Conservation (phyloP, 2,888 invertebrate genomes). For the Drosophila emarginata region DNA sequence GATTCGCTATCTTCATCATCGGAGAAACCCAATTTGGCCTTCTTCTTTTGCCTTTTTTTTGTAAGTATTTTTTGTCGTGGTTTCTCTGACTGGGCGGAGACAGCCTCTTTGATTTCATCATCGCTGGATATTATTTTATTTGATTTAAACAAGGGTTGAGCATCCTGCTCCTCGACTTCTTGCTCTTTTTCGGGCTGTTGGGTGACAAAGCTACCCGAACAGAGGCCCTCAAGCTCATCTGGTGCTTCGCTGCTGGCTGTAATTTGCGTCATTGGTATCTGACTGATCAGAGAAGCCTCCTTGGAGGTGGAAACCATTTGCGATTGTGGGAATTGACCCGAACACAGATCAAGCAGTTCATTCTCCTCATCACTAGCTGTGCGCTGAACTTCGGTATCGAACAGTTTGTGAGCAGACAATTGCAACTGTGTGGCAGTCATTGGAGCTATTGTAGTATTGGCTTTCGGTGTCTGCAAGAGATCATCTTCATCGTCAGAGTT, state of each 20-base stretch:
- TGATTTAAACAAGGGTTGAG: constrained; percentile 33
- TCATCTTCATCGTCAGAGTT: constrained; percentile 79
- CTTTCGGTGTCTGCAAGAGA: constrained; percentile 67
- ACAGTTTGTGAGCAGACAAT: constrained; percentile 59
- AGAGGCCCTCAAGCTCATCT: constrained; percentile 84
- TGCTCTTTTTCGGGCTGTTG: constrained; percentile 25
- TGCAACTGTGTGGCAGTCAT: constrained; percentile 52
- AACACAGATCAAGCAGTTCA: constrained; percentile 84
- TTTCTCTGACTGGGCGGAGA: constrained; percentile 28
- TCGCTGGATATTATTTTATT: constrained; percentile 84
- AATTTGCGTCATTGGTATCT: constrained; percentile 78
- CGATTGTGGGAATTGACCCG: constrained; percentile 84
- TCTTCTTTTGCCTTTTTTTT: constrained; percentile 73
- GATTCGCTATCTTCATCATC: constrained; percentile 79
- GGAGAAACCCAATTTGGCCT: constrained; percentile 80
- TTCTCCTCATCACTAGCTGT: constrained; percentile 80
- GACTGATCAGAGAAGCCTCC: constrained; percentile 67
- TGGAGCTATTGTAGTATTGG: constrained; percentile 27
- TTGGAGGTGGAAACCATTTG: constrained; percentile 48
- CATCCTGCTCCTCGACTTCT: background rate
- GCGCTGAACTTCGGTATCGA: constrained; percentile 59
- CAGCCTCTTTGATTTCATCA: constrained; percentile 64
- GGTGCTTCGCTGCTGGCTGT: constrained; percentile 63
- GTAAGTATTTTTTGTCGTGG: constrained; percentile 79
- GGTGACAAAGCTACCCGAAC: constrained; percentile 84